Percentiles rank a stretch among this genome's conserved stretches.
Conservation (phyloP, 1,140 invertebrate genomes). For the Drosophila repletoides region DNA sequence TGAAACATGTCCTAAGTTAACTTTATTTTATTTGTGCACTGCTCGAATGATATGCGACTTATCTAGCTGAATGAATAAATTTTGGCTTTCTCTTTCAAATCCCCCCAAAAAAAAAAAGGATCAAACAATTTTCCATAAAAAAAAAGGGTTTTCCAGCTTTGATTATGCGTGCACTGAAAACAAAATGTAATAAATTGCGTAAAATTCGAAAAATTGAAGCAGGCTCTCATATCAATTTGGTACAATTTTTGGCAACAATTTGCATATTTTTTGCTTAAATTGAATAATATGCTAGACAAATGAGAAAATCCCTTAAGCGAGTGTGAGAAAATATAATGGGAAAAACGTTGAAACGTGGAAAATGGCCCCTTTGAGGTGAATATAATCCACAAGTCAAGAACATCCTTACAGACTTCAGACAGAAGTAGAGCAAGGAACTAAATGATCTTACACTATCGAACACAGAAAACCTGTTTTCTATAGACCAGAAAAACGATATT, state of each 20-base stretch:
- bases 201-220: neutral
- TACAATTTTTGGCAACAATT: neutral
- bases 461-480: too few relatives aligned
- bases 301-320: too few relatives aligned
- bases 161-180: slow-evolving; percentile 40
- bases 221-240: slow-evolving; percentile 13
- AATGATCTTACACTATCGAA: too few relatives aligned
- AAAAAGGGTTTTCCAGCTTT: slow-evolving; percentile 37
- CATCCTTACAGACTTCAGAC: too few relatives aligned
- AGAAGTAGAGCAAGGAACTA: too few relatives aligned
- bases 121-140: slow-evolving; percentile 11
- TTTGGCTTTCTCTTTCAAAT: slow-evolving; percentile 7
- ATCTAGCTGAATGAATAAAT: slow-evolving; percentile 9
- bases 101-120: neutral
- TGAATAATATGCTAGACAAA: too few relatives aligned
- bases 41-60: slow-evolving; percentile 26
- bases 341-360: too few relatives aligned
- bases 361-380: too few relatives aligned
- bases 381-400: too few relatives aligned
- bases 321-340: too few relatives aligned
- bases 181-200: slow-evolving; percentile 27
- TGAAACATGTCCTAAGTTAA: slow-evolving; percentile 50
- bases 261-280: too few relatives aligned
- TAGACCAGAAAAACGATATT: too few relatives aligned
- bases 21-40: slow-evolving; percentile 60